Conservation (phyloP, 37 sponge, comb jelly and placozoan species). For the Ianthella basta region DNA sequence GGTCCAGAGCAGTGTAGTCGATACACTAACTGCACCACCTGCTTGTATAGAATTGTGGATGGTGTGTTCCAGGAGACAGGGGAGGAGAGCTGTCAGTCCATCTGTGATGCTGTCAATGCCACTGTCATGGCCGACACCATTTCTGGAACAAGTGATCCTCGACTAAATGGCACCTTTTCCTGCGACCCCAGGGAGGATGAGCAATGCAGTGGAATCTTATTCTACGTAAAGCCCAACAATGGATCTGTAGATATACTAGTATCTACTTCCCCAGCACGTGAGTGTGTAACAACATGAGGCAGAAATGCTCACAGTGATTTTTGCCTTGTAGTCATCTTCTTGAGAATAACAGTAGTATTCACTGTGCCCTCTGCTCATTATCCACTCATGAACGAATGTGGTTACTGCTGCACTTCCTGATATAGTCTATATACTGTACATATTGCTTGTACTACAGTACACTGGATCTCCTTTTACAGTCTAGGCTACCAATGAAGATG, state of each 20-base stretch:
- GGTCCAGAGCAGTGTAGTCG: constrained; percentile 3
- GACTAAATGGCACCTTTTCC: not conserved
- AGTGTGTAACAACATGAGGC: too few species aligned
- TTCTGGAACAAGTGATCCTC: not conserved
- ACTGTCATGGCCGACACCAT: not conserved
- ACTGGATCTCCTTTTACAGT: too few species aligned
- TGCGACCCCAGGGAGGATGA: not conserved
- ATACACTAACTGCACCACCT: not conserved
- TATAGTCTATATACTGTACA: too few species aligned
- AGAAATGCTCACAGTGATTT: too few species aligned
- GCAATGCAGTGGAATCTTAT: constrained; percentile 2
- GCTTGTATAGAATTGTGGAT: not conserved
- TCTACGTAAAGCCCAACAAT: not conserved
- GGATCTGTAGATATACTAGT: not conserved
- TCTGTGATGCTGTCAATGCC: not conserved
- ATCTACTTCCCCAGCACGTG: not conserved
- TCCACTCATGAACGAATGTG: too few species aligned
- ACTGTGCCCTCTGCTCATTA: too few species aligned
- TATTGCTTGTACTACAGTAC: too few species aligned
- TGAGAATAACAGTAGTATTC: too few species aligned
- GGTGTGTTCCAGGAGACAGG: not conserved
- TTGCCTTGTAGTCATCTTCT: too few species aligned
- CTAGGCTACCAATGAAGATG: too few species aligned
- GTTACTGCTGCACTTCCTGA: too few species aligned
- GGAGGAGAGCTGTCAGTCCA: not conserved